Evolutionary conservation across 2,888 invertebrate species (phyloP).

Genomic region (Meta bourneti): DNA sequence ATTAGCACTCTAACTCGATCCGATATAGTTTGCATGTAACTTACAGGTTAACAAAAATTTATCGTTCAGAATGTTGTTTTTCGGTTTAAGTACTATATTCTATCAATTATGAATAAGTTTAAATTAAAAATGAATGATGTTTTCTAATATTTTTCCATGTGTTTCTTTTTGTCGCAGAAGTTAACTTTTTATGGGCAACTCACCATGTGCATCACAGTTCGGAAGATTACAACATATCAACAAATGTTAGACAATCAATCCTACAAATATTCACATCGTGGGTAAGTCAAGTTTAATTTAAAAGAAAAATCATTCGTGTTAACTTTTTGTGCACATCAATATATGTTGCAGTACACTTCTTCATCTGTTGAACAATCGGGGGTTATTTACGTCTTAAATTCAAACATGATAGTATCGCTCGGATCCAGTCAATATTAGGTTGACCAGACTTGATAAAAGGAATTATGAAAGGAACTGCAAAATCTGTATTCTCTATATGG

Average conservation of each 20-base stretch:
- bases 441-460: no score
- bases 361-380: no score
- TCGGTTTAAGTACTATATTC: background rate
- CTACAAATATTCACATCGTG: constrained; percentile 90
- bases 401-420: no score
- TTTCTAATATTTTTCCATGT: no score
- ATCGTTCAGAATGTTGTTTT: background rate
- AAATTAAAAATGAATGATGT: no score
- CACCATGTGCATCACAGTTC: constrained; percentile 95
- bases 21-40: no score
- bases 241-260: constrained; percentile 90
- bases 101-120: background rate
- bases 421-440: no score
- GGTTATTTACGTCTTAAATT: no score
- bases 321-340: background rate
- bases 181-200: constrained; percentile 85
- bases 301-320: background rate
- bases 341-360: no score
- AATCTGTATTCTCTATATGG: no score
- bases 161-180: constrained; percentile 83
- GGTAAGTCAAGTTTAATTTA: constrained; percentile 83
- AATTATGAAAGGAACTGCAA: no score
- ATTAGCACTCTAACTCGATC: no score
- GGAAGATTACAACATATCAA: constrained; percentile 92
- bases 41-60: background rate